Evolutionary conservation across 64 coral and sea anemone genomes (phyloP).

Genomic region (Exaiptasia diaphana): DNA sequence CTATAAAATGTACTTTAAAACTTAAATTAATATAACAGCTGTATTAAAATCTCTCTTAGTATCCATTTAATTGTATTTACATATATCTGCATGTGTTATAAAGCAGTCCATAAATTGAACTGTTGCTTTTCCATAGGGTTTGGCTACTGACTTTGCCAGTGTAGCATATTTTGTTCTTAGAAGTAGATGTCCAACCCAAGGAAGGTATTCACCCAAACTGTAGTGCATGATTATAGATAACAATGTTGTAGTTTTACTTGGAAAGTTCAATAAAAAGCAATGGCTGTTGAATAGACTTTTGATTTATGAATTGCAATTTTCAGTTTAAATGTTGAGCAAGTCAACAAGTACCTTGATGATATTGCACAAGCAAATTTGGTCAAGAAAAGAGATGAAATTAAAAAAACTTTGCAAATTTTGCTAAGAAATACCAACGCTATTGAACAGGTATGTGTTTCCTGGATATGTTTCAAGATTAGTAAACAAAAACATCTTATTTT

Average conservation of each 20-base stretch:
- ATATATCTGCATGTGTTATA: too few species aligned
- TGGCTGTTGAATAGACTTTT: neutral
- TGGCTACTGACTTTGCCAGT: slow-evolving; percentile 88
- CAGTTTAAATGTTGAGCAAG: slow-evolving; percentile 84
- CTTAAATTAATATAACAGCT: too few species aligned
- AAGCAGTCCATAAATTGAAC: too few species aligned
- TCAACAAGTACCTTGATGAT: slow-evolving; percentile 82
- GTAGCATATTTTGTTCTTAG: slow-evolving; percentile 99
- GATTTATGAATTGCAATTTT: too few species aligned
- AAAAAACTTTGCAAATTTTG: slow-evolving; percentile 75
- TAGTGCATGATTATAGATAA: neutral
- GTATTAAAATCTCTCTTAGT: too few species aligned
- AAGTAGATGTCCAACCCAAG: slow-evolving; percentile 84
- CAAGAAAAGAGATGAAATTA: slow-evolving; percentile 76
- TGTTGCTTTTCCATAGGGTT: too few species aligned
- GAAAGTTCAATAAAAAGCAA: neutral
- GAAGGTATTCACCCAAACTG: slow-evolving; percentile 51
- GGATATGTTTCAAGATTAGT: neutral
- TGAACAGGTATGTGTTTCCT: slow-evolving; percentile 65
- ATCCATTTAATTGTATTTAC: too few species aligned
- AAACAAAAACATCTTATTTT: neutral
- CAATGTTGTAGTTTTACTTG: neutral
- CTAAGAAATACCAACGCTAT: slow-evolving; percentile 79
- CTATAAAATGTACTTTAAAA: too few species aligned
- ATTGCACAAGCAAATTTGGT: slow-evolving; percentile 85